These are phyloP conservation scores for Lota lota DNA, from an alignment of 2,113 vertebrate genomes.

Conservation along the genomic window DNA sequence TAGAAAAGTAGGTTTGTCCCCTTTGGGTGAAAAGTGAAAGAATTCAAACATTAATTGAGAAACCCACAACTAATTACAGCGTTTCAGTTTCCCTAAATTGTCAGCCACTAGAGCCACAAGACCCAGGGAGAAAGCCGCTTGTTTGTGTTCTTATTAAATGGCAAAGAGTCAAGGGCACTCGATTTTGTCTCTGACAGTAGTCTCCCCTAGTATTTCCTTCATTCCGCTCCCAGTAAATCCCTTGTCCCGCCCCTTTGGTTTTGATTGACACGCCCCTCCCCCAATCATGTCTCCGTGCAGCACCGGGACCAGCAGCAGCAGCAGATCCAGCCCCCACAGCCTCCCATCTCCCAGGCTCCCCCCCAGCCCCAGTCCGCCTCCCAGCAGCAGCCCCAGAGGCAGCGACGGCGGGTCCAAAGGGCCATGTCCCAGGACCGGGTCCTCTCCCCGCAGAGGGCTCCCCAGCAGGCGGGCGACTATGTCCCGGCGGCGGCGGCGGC, in stretches of 20 bases:
- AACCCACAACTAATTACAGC: no score
- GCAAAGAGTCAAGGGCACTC: no score
- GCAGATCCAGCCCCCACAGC: conserved; percentile 54
- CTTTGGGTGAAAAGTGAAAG: no score
- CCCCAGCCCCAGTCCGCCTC: conserved; percentile 59
- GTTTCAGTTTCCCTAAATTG: no score
- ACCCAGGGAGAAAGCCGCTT: no score
- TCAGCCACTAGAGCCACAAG: no score
- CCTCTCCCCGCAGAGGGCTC: conserved; percentile 81
- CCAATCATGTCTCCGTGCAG: conserved; percentile 46
- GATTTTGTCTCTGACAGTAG: no score
- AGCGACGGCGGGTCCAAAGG: conserved; percentile 87
- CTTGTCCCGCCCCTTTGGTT: conserved; percentile 11
- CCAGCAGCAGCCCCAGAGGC: conserved; percentile 68
- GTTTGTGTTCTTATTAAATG: no score
- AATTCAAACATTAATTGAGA: no score
- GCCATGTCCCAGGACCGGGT: conserved; percentile 98
- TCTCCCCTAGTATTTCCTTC: no score
- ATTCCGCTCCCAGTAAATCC: no score
- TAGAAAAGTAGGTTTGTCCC: no score
- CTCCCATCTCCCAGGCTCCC: conserved; percentile 58
- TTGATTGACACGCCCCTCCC: conserved; percentile 29
- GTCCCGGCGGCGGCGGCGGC: neutral
- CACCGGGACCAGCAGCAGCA: conserved; percentile 58
- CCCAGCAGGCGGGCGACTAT: conserved; percentile 33